Conservation (phyloP, 2,888 invertebrate species). For the Oligia strigilis region DNA sequence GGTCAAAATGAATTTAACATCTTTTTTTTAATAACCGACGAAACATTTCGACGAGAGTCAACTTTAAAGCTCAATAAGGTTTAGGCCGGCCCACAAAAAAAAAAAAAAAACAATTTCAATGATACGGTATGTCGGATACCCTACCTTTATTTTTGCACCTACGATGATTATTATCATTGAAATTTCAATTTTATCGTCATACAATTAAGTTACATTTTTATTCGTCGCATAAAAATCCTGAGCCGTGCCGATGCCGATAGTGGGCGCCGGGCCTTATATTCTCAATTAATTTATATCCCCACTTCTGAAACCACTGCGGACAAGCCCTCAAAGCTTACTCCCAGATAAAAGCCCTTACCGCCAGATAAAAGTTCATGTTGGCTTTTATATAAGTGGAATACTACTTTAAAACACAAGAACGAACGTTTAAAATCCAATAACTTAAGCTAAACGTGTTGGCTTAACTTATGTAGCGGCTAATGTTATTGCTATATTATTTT, state of each 20-base stretch:
- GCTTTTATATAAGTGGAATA: background rate
- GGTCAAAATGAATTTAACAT: no score
- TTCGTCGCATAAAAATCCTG: no score
- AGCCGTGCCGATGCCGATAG: no score
- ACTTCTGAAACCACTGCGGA: background rate
- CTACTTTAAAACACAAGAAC: background rate
- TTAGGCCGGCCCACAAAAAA: background rate
- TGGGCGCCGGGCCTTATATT: no score
- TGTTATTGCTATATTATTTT: constrained; percentile 48
- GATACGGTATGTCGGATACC: no score
- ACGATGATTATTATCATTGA: no score
- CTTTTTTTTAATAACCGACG: no score
- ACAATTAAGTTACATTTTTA: no score
- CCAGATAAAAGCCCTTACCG: no score
- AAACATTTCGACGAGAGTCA: background rate
- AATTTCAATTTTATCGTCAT: no score
- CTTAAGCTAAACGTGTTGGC: constrained; percentile 41
- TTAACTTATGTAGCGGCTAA: constrained; percentile 38
- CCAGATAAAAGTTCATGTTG: background rate
- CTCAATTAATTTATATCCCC: background rate
- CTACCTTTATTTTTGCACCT: no score
- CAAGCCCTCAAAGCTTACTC: background rate
- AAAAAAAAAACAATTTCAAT: no score
- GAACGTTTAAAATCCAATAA: constrained; percentile 9
- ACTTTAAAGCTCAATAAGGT: background rate